Conservation (phyloP, 92 coral and sea anemone genomes). For the Umimayanthus kanabou region DNA sequence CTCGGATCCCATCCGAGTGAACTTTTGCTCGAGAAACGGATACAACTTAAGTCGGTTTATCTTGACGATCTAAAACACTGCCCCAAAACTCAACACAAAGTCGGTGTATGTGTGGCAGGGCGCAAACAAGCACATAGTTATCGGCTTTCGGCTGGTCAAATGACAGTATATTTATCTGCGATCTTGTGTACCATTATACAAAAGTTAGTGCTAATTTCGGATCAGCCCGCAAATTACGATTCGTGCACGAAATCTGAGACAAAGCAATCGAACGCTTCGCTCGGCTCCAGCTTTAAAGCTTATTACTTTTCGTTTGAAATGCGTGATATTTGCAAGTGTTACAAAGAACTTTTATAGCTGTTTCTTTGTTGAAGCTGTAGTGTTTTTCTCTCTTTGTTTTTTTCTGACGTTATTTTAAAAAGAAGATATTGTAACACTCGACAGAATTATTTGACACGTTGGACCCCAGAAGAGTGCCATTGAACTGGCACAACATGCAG, state of each 20-base stretch:
- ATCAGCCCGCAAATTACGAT: constrained; percentile 24
- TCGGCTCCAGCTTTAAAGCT: neutral
- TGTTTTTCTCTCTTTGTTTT: neutral
- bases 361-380: neutral
- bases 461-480: neutral
- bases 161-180: constrained; percentile 17
- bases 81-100: neutral
- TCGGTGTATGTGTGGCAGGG: constrained; percentile 13
- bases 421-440: constrained; percentile 32
- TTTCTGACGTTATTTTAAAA: neutral
- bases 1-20: neutral
- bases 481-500: neutral
- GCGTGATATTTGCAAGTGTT: neutral
- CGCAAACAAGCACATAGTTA: neutral
- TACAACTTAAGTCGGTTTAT: neutral
- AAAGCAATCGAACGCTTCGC: neutral
- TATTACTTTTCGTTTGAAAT: neutral
- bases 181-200: neutral
- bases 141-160: constrained; percentile 15
- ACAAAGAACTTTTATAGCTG: no score
- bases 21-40: neutral
- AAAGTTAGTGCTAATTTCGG: constrained; percentile 14
- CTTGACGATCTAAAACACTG: neutral
- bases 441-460: constrained; percentile 8
- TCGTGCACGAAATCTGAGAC: constrained; percentile 19